Conservation (phyloP, 2,797 vertebrate species). For the Artibeus jamaicensis region DNA sequence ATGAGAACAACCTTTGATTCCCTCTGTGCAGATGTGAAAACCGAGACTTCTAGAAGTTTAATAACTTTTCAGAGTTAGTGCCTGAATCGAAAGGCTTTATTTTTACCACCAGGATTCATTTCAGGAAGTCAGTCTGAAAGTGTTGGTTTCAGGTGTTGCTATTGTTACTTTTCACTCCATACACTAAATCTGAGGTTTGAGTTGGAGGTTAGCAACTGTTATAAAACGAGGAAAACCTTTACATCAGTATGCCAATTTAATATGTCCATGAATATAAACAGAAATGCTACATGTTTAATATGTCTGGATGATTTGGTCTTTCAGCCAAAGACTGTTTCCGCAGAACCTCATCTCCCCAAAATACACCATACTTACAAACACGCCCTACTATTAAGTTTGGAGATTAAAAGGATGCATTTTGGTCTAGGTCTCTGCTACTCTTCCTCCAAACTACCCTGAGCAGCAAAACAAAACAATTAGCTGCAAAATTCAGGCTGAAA, state of each 20-base stretch:
- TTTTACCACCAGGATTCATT: neutral
- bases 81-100: neutral
- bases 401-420: constrained; percentile 22
- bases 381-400: neutral
- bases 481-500: constrained; percentile 56
- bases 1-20: neutral
- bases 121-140: neutral
- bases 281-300: neutral
- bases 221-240: neutral
- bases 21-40: neutral
- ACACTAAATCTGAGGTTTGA: neutral
- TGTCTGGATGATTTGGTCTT: neutral
- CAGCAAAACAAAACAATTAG: constrained; percentile 70
- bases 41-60: neutral
- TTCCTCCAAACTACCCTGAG: constrained; percentile 16
- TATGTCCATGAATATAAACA: neutral
- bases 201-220: neutral
- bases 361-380: neutral
- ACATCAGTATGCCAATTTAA: neutral
- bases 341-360: neutral
- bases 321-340: neutral
- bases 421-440: neutral
- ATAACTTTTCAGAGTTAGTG: neutral
- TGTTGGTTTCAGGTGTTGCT: neutral
- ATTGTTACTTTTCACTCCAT: neutral